Base-by-base conservation (phyloP, 2,797 vertebrate species). In the Sorex maritimensis region DNA sequence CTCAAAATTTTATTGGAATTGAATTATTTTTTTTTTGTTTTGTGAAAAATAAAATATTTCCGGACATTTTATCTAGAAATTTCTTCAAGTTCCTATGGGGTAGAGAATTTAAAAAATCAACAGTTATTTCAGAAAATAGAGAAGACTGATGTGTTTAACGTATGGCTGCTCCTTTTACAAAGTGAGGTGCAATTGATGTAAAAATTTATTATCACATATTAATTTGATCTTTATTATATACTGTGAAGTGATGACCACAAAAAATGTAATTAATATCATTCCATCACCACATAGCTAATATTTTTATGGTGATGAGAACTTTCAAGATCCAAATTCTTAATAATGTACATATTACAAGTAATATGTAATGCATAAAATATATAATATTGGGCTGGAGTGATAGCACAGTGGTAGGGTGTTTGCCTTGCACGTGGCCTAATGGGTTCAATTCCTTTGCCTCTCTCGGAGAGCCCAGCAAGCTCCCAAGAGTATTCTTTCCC, bases 11-110 rank as follows among this genome's bases (percentile, higher is more conserved):
- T 73, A 17, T 89, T 72, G 30, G 74, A 52, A 52, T 11, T 52
- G 13, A 8, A 52, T 52, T 52, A 52, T 52, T 52, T 52, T 52
- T 52, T 52, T 49, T 11, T 14, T 52, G 2, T 52, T 52, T 52
- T 52, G 49, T 2, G 49, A 52, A 9, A 52, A 52, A 52, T 52
- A 44, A 44, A 44, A 44, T 44, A 44, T 84, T 1, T 3, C 3
- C 63, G 61, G 21, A n/a, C 63, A 86, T 15, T 83, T 88, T 44
- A 63, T 63, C 38, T 38, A 52, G 86, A 93, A 93, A 85, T 9
- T 58, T 44, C 58, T 49, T 74, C 82, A 58, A 41, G 44, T 73
- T 55, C 34, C 6, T 69, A 17, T 9, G 5, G n/a, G 21, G 30
- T 24, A 4, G 68, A 44, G 24, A 73, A 5, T 19, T 41, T 44